Evolutionary conservation across 2,113 vertebrate genomes (phyloP).

Genomic region (Mus musculus): GRCm39 chr11:56431501-56432000

Average conservation of each 20-base stretch:
- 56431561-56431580: neutral
- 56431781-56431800: neutral
- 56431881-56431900: neutral
- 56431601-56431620: neutral
- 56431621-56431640: neutral
- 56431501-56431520: neutral
- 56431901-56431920: neutral
- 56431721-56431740: neutral
- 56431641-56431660: neutral
- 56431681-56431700: neutral
- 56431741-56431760: neutral
- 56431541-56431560: neutral
- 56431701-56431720: no score
- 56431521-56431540: neutral
- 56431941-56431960: neutral
- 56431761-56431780: neutral
- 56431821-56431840: neutral
- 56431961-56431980: neutral
- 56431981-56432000: neutral
- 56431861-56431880: neutral
- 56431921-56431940: neutral
- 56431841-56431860: neutral
- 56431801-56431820: neutral
- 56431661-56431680: neutral
- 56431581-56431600: neutral